Percentiles rank a stretch among this genome's conserved stretches.
Conservation (phyloP, 2,888 invertebrate genomes). For the Coleophora deauratella region DNA sequence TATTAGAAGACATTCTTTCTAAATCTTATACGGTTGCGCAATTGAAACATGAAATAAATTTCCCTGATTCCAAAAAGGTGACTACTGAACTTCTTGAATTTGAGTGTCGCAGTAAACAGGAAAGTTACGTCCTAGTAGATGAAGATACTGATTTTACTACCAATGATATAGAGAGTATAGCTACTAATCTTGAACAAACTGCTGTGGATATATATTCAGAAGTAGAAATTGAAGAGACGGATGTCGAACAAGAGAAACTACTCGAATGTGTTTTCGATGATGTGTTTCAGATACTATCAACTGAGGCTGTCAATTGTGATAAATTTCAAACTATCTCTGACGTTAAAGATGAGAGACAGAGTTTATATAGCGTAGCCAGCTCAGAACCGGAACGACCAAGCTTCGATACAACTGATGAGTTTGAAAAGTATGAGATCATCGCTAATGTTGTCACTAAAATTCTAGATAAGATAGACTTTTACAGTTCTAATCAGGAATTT, state of each 20-base stretch:
- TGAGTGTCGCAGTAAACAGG: conserved; percentile 6
- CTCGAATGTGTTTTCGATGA: conserved; percentile 14
- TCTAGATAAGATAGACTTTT: conserved; percentile 35
- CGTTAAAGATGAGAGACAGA: conserved; percentile 4
- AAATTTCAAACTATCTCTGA: background rate
- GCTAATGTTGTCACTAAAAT: conserved; percentile 40
- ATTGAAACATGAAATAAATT: conserved; percentile 18
- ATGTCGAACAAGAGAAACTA: conserved; percentile 5
- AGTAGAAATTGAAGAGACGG: conserved; percentile 12
- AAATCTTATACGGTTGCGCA: conserved; percentile 15
- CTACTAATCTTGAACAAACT: conserved; percentile 14
- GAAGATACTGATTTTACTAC: conserved; percentile 15
- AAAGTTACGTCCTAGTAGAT: conserved; percentile 10
- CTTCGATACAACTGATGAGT: conserved; percentile 56
- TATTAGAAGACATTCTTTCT: conserved; percentile 12
- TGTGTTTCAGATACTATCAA: conserved; percentile 15
- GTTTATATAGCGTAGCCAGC: conserved; percentile 33
- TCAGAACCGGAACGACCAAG: conserved; percentile 34
- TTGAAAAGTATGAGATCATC: conserved; percentile 54
- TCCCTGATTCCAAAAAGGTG: conserved; percentile 4
- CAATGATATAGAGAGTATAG: conserved; percentile 10
- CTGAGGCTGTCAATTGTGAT: conserved; percentile 7
- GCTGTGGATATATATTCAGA: conserved; percentile 20
- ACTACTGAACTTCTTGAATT: conserved; percentile 10
- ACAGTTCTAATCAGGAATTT: conserved; percentile 5